Conservation (phyloP, 2,888 invertebrate species). For the Chloroclystis v-ata region DNA sequence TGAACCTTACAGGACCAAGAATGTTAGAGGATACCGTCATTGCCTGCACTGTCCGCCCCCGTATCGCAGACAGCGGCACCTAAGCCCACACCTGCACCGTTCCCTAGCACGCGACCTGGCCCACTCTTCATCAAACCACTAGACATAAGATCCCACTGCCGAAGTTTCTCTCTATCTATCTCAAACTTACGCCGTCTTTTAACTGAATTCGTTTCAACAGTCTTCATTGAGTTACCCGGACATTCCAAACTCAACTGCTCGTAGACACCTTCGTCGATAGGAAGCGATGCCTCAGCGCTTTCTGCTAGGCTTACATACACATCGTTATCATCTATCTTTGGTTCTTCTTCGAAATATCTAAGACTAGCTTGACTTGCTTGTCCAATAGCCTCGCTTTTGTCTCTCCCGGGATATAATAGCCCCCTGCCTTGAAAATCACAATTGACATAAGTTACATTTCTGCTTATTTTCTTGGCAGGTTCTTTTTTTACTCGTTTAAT, state of each 20-base stretch:
- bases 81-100: conserved; percentile 52
- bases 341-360: conserved; percentile 43
- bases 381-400: conserved; percentile 32
- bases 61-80: conserved; percentile 59
- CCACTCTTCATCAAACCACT: conserved; percentile 83
- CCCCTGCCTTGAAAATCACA: conserved; percentile 79
- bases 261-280: conserved; percentile 76
- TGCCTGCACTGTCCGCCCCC: conserved; percentile 71
- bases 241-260: conserved; percentile 74
- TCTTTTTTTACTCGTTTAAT: conserved; percentile 65
- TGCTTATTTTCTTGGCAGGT: conserved; percentile 69
- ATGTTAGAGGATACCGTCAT: conserved; percentile 75
- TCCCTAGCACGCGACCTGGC: conserved; percentile 61
- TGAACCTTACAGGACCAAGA: conserved; percentile 66
- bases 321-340: conserved; percentile 67
- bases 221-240: conserved; percentile 35
- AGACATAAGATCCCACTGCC: conserved; percentile 93
- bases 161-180: conserved; percentile 89
- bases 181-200: conserved; percentile 73
- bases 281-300: conserved; percentile 41
- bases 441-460: conserved; percentile 89
- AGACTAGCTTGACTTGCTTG: conserved; percentile 27
- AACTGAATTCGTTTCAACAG: conserved; percentile 15
- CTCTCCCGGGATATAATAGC: conserved; percentile 53
- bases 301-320: conserved; percentile 74